Conservation (phyloP, 2,113 vertebrate species). For the Cyphomyrus plagiostoma region DNA sequence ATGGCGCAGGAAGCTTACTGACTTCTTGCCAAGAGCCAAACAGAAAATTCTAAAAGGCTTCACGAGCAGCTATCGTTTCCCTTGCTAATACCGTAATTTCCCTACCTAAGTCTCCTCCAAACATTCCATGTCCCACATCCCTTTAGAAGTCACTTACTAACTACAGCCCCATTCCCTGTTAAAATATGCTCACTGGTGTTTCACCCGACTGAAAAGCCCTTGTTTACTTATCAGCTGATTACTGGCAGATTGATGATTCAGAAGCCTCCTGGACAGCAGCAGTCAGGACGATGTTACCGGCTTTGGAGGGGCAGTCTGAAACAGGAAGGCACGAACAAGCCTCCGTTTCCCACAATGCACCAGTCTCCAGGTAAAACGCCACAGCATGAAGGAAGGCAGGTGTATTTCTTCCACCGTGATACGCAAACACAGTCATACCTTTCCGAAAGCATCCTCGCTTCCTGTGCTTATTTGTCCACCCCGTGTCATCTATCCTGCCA, state of each 20-base stretch:
- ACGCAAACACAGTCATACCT: not conserved
- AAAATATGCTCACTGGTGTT: not conserved
- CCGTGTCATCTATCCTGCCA: constrained; percentile 21
- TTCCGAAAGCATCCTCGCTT: not conserved
- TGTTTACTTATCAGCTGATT: not conserved
- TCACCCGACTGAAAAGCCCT: not conserved
- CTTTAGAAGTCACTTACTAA: not conserved
- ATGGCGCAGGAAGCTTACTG: not conserved
- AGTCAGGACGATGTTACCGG: not conserved
- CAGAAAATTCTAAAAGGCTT: not conserved
- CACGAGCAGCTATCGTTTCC: not conserved
- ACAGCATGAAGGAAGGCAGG: not conserved
- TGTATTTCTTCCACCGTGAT: constrained; percentile 9
- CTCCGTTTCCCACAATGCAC: constrained; percentile 7
- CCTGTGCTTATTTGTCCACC: not conserved
- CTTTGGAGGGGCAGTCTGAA: not conserved
- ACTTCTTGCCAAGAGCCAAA: not conserved
- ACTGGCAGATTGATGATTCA: not conserved
- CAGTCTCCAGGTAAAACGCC: constrained; percentile 4
- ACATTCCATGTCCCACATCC: not conserved
- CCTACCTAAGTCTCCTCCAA: not conserved
- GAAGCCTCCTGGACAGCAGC: constrained; percentile 10
- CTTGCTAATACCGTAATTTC: not conserved
- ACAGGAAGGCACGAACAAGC: constrained; percentile 13
- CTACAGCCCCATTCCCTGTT: not conserved